Conservation (phyloP, 2,797 vertebrate genomes). For the Rallus crepitans region DNA sequence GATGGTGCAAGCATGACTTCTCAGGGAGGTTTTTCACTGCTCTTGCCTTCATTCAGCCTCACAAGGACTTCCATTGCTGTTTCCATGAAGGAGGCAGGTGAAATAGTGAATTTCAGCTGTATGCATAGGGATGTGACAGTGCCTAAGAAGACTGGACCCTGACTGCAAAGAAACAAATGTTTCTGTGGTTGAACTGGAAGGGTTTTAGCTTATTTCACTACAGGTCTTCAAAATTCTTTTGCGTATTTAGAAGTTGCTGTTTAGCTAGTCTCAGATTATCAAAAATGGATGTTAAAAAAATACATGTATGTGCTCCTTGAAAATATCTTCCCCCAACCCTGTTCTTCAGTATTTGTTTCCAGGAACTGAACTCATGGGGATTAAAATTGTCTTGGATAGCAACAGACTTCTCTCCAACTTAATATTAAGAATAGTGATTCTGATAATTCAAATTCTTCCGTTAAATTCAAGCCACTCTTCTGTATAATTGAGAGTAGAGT, state of each 20-base stretch:
- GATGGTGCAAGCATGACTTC: background rate
- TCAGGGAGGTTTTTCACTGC: background rate
- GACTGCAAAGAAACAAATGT: background rate
- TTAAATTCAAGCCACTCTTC: background rate
- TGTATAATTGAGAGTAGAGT: background rate
- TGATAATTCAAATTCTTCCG: background rate
- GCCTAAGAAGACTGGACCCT: background rate
- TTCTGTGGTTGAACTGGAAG: background rate
- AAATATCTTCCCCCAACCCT: background rate
- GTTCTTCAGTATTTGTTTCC: background rate
- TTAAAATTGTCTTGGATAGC: background rate
- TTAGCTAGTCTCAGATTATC: background rate
- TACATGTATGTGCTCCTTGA: background rate
- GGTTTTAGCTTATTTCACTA: background rate
- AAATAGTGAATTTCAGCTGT: background rate
- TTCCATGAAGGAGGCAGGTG: background rate
- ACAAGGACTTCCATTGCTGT: background rate
- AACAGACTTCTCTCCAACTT: background rate
- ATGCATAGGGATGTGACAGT: background rate
- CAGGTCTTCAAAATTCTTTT: background rate
- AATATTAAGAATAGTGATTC: background rate
- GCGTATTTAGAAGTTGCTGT: background rate
- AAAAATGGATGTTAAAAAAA: background rate
- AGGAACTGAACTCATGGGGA: background rate
- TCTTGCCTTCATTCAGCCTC: background rate